Percentiles rank a stretch among this genome's conserved stretches.
Evolutionary conservation across 2,888 invertebrate genomes (phyloP).

Genomic region (Frankliniella intonsa): DNA sequence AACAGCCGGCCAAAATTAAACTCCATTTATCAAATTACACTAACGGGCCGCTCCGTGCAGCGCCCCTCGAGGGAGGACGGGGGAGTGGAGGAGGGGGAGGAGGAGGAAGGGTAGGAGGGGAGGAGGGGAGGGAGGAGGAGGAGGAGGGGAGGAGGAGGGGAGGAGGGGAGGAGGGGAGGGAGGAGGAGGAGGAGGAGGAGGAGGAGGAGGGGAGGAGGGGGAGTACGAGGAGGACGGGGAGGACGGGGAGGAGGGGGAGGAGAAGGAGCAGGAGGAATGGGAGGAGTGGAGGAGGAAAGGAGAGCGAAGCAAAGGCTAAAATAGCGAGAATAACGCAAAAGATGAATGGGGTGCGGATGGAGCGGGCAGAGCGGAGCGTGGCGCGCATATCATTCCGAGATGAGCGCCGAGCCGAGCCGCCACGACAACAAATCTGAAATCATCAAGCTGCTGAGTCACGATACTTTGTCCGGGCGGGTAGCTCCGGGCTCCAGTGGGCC

Average conservation of each 20-base stretch:
- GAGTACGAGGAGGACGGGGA: slow-evolving; percentile 31
- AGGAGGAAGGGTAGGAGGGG: slow-evolving; percentile 29
- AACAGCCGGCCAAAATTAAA: background rate
- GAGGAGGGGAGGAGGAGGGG: slow-evolving; percentile 30
- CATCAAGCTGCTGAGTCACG: too few relatives aligned
- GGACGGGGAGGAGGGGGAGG: slow-evolving; percentile 25
- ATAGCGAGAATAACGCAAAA: too few relatives aligned
- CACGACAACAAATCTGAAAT: too few relatives aligned
- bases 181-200: slow-evolving; percentile 33
- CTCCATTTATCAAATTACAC: slow-evolving; percentile 18
- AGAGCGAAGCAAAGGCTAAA: background rate
- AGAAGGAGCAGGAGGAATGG: slow-evolving; percentile 28
- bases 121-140: slow-evolving; percentile 34
- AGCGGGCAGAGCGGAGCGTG: background rate
- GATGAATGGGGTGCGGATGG: slow-evolving; percentile 3
- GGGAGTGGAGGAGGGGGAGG: slow-evolving; percentile 30
- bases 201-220: slow-evolving; percentile 28
- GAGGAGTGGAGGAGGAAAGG: background rate
- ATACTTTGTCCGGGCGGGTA: too few relatives aligned
- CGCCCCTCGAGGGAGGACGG: background rate
- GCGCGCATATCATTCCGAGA: too few relatives aligned
- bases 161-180: slow-evolving; percentile 35
- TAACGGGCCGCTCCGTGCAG: background rate
- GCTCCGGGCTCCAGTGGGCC: too few relatives aligned
- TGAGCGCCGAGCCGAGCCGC: too few relatives aligned